Base-by-base conservation (phyloP, 2,888 invertebrate species). In the Aphidius colemani region DNA sequence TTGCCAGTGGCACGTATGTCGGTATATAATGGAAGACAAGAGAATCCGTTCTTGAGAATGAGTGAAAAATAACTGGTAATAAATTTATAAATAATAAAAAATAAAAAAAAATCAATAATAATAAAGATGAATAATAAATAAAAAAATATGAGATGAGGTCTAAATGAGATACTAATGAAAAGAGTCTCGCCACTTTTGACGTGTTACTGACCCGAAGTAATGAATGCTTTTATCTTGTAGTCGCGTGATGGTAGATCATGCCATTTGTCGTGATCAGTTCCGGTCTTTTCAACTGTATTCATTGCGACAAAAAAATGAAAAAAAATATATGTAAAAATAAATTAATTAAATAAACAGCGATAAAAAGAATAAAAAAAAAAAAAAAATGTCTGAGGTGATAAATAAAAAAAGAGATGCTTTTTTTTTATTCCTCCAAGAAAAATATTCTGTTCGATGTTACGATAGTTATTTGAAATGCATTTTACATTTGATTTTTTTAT, bases 261-360 rank as follows among this genome's bases (percentile, higher is more conserved):
- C 69, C 67, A 73, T 73, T 73, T 73, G 71, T 72, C 67, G 71
- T 64, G 56, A 72, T 73, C 67, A 44, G 71, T 69, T 70, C 67
- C 71, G 70, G 70, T 69, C 66, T 66, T 67, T 68, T 64, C 65
- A 64, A 55, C 30, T 50, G 13, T 44, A 18, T 44, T 51, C 59
- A 63, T 66, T 51, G 11, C 30, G 2, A 18, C 55, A 11, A 7
- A 13, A 13, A 13, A 6, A 8, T 18, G 9, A 18, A 18, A 51
- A 30, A 51, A 39, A 51, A 51, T 39, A 39, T 10, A 11, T 10
- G 53, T 11, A 53, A 7, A 41, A 13, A 53, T n/a, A 6, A 53
- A 39, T 40, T 9, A 30, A 30, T 30, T 30, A 30, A 30, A 30
- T 30, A 30, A 30, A 30, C 30, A 30, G 30, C 5, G 5, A 30